Percentiles rank a stretch among this genome's conserved stretches.
Conservation (phyloP, 2,113 vertebrate species). For the Scolopax mira region DNA sequence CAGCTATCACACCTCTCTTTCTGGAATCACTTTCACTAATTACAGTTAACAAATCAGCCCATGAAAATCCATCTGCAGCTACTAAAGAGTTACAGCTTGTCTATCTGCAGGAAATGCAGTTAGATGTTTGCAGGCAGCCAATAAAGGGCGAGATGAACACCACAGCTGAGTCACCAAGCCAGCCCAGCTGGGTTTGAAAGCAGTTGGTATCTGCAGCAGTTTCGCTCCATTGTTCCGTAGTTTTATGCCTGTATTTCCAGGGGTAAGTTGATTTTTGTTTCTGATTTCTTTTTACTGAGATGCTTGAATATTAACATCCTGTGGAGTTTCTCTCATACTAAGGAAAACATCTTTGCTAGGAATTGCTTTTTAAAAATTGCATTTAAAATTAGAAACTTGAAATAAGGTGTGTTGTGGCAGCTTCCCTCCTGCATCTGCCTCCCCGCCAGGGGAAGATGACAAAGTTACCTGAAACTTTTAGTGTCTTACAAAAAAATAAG, state of each 20-base stretch:
- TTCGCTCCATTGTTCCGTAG: neutral
- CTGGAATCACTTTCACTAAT: neutral
- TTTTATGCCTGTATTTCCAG: neutral
- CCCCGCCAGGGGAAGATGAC: neutral
- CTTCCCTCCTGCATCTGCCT: neutral
- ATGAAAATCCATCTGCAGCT: neutral
- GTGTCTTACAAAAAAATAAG: neutral
- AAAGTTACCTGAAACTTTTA: neutral
- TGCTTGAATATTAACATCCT: neutral
- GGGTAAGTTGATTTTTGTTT: slow-evolving; percentile 41
- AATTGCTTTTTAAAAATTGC: neutral
- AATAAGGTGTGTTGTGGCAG: neutral
- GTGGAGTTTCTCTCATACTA: neutral
- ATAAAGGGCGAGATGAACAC: neutral
- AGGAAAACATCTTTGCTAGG: neutral
- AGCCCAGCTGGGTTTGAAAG: neutral
- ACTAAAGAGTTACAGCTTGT: slow-evolving; percentile 45
- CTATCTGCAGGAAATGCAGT: neutral
- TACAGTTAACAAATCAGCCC: neutral
- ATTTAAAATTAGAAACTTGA: neutral
- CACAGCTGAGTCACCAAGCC: slow-evolving; percentile 30
- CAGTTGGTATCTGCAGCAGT: neutral
- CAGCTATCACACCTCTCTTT: neutral
- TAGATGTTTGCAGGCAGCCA: neutral
- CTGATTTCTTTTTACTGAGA: neutral